These are phyloP conservation scores for Periophthalmus magnuspinnatus DNA, from an alignment of 2,797 vertebrate genomes.

Conservation along the genomic window DNA sequence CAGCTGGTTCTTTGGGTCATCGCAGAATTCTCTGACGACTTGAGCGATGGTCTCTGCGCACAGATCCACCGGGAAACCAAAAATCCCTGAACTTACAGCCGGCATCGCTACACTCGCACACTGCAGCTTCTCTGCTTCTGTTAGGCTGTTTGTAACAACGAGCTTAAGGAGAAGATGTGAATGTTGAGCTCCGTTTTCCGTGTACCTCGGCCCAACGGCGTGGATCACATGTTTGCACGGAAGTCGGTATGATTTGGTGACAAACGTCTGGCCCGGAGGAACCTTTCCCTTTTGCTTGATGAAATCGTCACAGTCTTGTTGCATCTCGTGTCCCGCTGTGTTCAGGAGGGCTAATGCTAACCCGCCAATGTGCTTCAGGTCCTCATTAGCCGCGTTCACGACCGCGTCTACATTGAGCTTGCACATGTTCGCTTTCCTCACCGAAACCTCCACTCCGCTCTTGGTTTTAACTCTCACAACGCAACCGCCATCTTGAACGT, in stretches of 20 bases:
- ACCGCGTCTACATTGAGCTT: constrained; percentile 73
- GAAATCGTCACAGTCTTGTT: constrained; percentile 69
- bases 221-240: constrained; percentile 84
- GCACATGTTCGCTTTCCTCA: constrained; percentile 77
- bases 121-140: constrained; percentile 51
- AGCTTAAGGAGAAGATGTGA: constrained; percentile 50
- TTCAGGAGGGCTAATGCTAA: constrained; percentile 72
- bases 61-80: constrained; percentile 79
- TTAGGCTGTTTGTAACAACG: constrained; percentile 71
- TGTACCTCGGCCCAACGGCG: constrained; percentile 83
- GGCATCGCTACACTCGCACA: constrained; percentile 82
- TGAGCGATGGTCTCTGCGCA: constrained; percentile 76
- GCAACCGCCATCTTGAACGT: background rate
- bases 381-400: constrained; percentile 85
- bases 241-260: constrained; percentile 71
- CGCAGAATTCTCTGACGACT: constrained; percentile 72
- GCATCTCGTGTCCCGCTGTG: constrained; percentile 81
- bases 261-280: constrained; percentile 50
- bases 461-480: constrained; percentile 54
- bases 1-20: constrained; percentile 1
- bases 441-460: constrained; percentile 69
- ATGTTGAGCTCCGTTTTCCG: accelerated
- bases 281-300: constrained; percentile 49
- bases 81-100: constrained; percentile 82
- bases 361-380: constrained; percentile 75